phyloP scores from a whole-genome alignment of 2,888 invertebrate species.

The Trachelus troglodyta region DNA sequence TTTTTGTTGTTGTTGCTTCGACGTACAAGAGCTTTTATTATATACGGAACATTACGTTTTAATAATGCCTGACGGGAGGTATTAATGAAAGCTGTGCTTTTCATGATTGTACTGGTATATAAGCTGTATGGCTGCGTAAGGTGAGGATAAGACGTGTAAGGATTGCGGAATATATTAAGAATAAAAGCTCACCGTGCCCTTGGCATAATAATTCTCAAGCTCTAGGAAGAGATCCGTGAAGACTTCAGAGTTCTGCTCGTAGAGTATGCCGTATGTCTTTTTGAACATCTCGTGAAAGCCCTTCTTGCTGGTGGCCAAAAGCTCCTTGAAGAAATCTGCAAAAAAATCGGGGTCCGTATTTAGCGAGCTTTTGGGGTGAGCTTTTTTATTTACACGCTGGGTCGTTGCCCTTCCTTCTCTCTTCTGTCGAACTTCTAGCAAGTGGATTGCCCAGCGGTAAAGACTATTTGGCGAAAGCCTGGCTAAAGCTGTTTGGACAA shows the following conservation, averaged over 20 bases:
- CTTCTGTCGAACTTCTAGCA: too few species aligned
- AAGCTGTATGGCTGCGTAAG: neutral
- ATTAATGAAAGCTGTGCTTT: constrained; percentile 4
- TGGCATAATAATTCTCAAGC: constrained; percentile 88
- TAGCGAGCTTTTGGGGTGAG: neutral
- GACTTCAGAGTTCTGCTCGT: constrained; percentile 92
- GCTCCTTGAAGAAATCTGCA: constrained; percentile 87
- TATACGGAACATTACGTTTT: neutral
- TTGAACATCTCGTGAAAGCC: constrained; percentile 97
- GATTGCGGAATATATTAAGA: neutral
- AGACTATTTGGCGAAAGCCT: neutral
- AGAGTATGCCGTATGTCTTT: constrained; percentile 93
- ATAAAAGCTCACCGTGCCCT: constrained; percentile 69
- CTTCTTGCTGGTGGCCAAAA: constrained; percentile 83
- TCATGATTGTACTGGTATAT: constrained; percentile 1
- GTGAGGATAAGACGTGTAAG: neutral
- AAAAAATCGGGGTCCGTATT: neutral
- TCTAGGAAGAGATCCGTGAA: constrained; percentile 92
- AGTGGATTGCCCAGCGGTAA: too few species aligned
- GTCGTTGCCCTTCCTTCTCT: neutral
- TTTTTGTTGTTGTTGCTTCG: neutral
- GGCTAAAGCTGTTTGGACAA: neutral
- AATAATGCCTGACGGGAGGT: neutral
- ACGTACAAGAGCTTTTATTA: neutral
- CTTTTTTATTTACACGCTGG: neutral